A percentile compares a stretch with the other conserved stretches of the same genome.
Evolutionary conservation across 2,797 vertebrate genomes (phyloP).

Genomic region (Masticophis lateralis): DNA sequence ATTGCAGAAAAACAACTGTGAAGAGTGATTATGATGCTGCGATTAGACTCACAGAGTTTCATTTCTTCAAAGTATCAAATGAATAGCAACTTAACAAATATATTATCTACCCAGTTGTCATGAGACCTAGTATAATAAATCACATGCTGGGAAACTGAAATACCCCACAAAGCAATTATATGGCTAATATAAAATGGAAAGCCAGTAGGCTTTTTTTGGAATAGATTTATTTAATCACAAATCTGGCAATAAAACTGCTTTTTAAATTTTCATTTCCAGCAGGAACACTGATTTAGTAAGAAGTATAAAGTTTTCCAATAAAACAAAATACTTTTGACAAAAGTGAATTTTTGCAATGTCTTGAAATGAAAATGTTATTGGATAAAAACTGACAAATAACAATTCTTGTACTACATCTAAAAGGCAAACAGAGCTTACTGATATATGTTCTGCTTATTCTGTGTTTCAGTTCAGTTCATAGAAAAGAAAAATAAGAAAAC

Average conservation of each 20-base stretch:
- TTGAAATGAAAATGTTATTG: not conserved
- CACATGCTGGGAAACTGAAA: not conserved
- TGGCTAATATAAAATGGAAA: not conserved
- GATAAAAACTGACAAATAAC: not conserved
- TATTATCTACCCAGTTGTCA: not conserved
- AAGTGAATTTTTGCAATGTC: not conserved
- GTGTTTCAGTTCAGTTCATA: not conserved
- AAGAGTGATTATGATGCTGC: not conserved
- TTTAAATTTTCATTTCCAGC: not conserved
- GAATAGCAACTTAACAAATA: not conserved
- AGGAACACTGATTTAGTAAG: not conserved
- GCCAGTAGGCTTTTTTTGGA: not conserved
- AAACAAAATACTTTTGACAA: constrained; percentile 1
- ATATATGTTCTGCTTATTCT: not conserved
- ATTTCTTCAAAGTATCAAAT: not conserved
- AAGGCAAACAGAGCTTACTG: not conserved
- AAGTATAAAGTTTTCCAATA: not conserved
- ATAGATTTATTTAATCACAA: not conserved
- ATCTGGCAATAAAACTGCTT: not conserved
- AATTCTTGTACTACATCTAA: not conserved
- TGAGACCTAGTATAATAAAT: not conserved
- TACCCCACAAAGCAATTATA: not conserved
- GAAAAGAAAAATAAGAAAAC: not conserved
- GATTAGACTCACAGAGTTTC: not conserved
- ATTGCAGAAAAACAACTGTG: not conserved